A percentile compares a stretch with the other conserved stretches of the same genome.
Evolutionary conservation across 2,113 vertebrate genomes (phyloP).

Genomic region (Gopherus evgoodei): DNA sequence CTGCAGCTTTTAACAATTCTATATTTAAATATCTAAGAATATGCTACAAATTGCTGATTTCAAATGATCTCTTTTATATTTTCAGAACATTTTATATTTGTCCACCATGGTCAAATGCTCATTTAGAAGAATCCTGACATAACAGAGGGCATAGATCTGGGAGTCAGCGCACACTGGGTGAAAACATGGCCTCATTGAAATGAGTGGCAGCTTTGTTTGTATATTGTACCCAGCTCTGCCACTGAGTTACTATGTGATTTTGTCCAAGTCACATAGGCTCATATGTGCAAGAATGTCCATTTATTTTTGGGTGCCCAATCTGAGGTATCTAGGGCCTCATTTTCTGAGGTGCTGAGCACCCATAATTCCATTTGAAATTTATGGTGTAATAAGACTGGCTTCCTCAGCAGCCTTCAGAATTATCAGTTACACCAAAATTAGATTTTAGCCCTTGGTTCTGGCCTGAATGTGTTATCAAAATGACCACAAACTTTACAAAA

Average conservation of each 20-base stretch:
- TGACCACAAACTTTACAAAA: background rate
- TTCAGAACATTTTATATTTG: background rate
- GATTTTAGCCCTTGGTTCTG: background rate
- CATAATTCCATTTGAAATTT: background rate
- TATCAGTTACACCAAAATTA: background rate
- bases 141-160: fast-evolving
- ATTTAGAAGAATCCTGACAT: background rate
- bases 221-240: background rate
- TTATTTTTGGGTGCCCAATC: background rate
- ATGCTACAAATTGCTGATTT: background rate
- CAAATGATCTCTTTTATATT: conserved; percentile 2
- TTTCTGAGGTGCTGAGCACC: background rate
- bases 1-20: background rate
- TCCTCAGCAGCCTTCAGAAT: background rate
- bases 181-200: background rate
- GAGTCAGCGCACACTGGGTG: background rate
- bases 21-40: background rate
- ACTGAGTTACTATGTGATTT: fast-evolving
- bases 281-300: background rate
- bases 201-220: fast-evolving
- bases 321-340: background rate
- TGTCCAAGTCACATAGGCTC: background rate
- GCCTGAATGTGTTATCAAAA: background rate
- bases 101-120: background rate
- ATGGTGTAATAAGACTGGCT: background rate